Conservation (phyloP, 2,797 vertebrate genomes). For the Pseudochirops corinnae region DNA sequence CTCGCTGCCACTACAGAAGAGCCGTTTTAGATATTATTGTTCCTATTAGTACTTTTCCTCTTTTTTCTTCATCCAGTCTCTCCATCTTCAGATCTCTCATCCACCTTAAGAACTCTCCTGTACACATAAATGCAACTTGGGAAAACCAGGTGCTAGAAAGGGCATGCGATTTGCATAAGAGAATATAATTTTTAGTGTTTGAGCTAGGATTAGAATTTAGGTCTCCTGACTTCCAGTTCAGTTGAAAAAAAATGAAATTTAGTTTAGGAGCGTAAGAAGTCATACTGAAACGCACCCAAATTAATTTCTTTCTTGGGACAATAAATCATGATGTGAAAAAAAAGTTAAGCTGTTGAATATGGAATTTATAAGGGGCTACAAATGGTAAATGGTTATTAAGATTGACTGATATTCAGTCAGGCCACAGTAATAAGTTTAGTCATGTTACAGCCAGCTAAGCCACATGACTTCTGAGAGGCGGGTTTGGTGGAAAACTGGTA, state of each 20-base stretch:
- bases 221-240: not conserved
- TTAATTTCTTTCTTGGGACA: constrained; percentile 11
- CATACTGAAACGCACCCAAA: not conserved
- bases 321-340: not conserved
- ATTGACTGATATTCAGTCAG: constrained; percentile 43
- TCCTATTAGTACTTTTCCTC: not conserved
- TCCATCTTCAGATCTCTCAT: not conserved
- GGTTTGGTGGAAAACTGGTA: not conserved
- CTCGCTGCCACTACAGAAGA: not conserved
- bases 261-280: constrained; percentile 1
- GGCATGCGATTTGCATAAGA: not conserved
- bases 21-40: not conserved
- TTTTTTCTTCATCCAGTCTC: not conserved
- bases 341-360: constrained; percentile 20
- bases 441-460: constrained; percentile 31
- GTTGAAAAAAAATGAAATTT: constrained; percentile 57
- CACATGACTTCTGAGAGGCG: not conserved
- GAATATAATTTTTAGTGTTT: not conserved
- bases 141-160: not conserved
- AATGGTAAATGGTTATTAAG: constrained; percentile 17
- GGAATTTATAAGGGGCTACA: constrained; percentile 38
- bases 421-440: constrained; percentile 25
- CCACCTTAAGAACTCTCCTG: not conserved
- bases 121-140: not conserved
- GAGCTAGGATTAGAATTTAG: not conserved